Conservation (phyloP, 2,888 invertebrate genomes). For the Synergus laeviventris region DNA sequence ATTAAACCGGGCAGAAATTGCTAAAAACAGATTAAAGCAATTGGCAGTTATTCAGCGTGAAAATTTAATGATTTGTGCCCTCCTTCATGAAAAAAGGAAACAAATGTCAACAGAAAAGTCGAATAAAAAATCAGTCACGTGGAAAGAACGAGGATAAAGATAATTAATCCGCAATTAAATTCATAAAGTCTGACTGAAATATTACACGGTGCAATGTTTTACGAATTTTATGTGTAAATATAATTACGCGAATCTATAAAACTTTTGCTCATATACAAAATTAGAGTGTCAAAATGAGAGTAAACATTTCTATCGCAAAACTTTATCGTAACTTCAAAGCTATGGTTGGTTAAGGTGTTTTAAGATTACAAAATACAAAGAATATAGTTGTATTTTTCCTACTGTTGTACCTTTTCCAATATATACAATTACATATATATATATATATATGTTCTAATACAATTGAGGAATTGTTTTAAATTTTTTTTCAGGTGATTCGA, state of each 20-base stretch:
- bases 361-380: not conserved
- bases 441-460: not conserved
- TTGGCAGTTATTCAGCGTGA: slow-evolving; percentile 59
- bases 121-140: not conserved
- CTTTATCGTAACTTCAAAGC: not conserved
- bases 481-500: not conserved
- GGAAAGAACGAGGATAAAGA: not conserved
- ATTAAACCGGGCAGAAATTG: slow-evolving; percentile 57
- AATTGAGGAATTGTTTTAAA: not conserved
- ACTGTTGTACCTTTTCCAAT: not conserved
- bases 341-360: not conserved
- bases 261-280: not conserved
- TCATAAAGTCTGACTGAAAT: no score
- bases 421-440: not conserved
- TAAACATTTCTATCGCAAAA: not conserved
- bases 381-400: slow-evolving; percentile 30
- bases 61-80: slow-evolving; percentile 58
- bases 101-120: slow-evolving; percentile 35
- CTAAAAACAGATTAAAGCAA: slow-evolving; percentile 54
- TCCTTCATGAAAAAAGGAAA: slow-evolving; percentile 52
- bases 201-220: no score
- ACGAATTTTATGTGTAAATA: no score
- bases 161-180: no score
- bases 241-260: not conserved
- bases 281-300: not conserved